Base-by-base conservation (phyloP, 2,113 vertebrate genomes). In the Psilopogon haemacephalus region DNA sequence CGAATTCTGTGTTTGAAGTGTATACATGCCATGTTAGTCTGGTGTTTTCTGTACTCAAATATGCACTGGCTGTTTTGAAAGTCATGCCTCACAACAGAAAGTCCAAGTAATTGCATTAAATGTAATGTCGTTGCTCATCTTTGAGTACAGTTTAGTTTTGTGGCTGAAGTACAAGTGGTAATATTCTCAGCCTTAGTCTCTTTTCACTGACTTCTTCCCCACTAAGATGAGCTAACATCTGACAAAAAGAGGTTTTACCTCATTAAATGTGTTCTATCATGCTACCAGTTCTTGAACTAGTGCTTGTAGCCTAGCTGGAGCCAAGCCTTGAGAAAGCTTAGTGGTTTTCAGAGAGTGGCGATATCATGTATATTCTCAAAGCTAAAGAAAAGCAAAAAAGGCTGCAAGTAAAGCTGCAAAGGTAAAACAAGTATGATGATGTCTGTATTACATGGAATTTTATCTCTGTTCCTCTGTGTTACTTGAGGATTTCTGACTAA, bases 291-390 rank as follows among this genome's bases (percentile, higher is more conserved):
- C 33, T 48, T 46, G 42, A 69, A 15, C 21, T 77, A 44, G 12
- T 4, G 2, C 44, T 83, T 0, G 0, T 37, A 72, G 42, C 20
- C 13, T 55, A 15, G 33, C 28, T 3, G 6, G 38, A 79, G 12
- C 42, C 68, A 78, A 82, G 46, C 42, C 79, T 78, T 85, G 62
- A 50, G n/a, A 78, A 56, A 17, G 10, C 17, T 32, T 24, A 8
- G 11, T 50, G 77, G 15, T 4, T 55, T 65, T 70, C 35, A 48
- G 69, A 15, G 48, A 64, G 17, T 67, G 30, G 18, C 46, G 58
- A 3, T 75, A 55, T 23, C 5, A 3, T 26, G n/a, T 62, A 4
- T 54, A 8, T 83, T 86, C 40, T 42, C 35, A 77, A 58, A 84
- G 38, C 26, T 76, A 58, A 84, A 69, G 14, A 37, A 89, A 73